phyloP scores from a whole-genome alignment of 2,797 vertebrate species.

The Tolypeutes matacus region DNA sequence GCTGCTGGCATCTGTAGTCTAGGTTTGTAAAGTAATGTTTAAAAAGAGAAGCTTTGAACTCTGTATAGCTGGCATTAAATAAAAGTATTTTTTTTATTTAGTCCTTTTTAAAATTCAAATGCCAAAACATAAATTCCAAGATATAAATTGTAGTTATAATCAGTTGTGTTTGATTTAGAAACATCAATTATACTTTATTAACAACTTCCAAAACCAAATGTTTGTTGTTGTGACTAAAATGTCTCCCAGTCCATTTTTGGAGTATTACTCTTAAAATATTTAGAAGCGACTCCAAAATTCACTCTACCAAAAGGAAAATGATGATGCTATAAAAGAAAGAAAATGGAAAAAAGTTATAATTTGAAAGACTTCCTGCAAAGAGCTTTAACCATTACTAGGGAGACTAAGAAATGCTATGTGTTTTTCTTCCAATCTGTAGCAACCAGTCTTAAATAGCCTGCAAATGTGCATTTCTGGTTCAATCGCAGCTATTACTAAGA shows the following conservation, averaged over 20 bases:
- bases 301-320: slow-evolving; percentile 86
- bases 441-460: neutral
- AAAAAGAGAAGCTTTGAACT: too few species aligned
- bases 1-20: too few species aligned
- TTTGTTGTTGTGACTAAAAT: slow-evolving; percentile 78
- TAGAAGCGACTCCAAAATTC: slow-evolving; percentile 75
- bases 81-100: slow-evolving; percentile 40
- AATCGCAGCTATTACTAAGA: neutral
- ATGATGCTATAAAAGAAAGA: slow-evolving; percentile 64
- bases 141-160: slow-evolving; percentile 86
- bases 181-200: slow-evolving; percentile 82
- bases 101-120: slow-evolving; percentile 87
- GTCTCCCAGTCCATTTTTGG: slow-evolving; percentile 62
- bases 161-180: slow-evolving; percentile 86
- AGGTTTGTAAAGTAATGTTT: too few species aligned
- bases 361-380: slow-evolving; percentile 63
- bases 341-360: slow-evolving; percentile 46
- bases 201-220: slow-evolving; percentile 87
- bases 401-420: neutral
- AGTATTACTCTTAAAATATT: slow-evolving; percentile 74
- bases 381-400: slow-evolving; percentile 50
- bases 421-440: neutral
- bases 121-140: slow-evolving; percentile 80
- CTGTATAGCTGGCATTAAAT: too few species aligned
- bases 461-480: slow-evolving; percentile 52